A percentile compares a stretch with the other conserved stretches of the same genome.
These are phyloP conservation scores for Drosophila tristis DNA, from an alignment of 1,140 invertebrate genomes.

Conservation along the genomic window DNA sequence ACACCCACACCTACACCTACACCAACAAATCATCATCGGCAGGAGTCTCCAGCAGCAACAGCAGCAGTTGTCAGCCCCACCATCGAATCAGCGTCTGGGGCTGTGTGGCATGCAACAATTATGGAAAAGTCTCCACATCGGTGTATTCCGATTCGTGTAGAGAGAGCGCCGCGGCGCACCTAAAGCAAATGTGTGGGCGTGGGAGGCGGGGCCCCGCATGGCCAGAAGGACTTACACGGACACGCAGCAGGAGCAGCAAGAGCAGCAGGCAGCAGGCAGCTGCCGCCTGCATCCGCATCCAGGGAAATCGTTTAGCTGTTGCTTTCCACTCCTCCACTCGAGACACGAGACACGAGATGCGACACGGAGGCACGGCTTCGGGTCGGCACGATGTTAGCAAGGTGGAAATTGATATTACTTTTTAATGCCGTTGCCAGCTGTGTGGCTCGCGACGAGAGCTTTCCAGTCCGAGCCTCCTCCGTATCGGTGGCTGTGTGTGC, in stretches of 20 bases:
- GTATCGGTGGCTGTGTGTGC: not conserved
- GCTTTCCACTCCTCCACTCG: slow-evolving; percentile 52
- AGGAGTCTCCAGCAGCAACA: not conserved
- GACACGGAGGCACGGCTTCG: no score
- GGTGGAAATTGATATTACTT: slow-evolving; percentile 83
- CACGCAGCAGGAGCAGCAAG: slow-evolving; percentile 8
- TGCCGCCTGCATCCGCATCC: slow-evolving; percentile 69
- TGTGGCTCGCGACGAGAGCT: slow-evolving; percentile 24
- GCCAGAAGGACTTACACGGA: slow-evolving; percentile 12
- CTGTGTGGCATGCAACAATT: slow-evolving; percentile 72
- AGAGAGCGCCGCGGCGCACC: slow-evolving; percentile 67
- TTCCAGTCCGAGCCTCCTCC: slow-evolving; percentile 34
- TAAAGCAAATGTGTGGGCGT: slow-evolving; percentile 65
- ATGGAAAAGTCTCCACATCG: slow-evolving; percentile 68
- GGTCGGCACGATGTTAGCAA: slow-evolving; percentile 59
- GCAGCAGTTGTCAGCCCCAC: slow-evolving; percentile 27
- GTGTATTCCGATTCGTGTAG: slow-evolving; percentile 26
- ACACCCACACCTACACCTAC: no score
- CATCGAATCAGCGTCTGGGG: slow-evolving; percentile 27
- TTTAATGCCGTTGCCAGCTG: slow-evolving; percentile 81
- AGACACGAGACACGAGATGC: no score
- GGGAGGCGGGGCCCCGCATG: slow-evolving; percentile 57
- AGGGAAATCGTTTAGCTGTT: slow-evolving; percentile 82
- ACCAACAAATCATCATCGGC: not conserved
- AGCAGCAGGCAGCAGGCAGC: slow-evolving; percentile 11